Evolutionary conservation across 2,888 invertebrate species (phyloP).

Genomic region (Julus scandinavius): DNA sequence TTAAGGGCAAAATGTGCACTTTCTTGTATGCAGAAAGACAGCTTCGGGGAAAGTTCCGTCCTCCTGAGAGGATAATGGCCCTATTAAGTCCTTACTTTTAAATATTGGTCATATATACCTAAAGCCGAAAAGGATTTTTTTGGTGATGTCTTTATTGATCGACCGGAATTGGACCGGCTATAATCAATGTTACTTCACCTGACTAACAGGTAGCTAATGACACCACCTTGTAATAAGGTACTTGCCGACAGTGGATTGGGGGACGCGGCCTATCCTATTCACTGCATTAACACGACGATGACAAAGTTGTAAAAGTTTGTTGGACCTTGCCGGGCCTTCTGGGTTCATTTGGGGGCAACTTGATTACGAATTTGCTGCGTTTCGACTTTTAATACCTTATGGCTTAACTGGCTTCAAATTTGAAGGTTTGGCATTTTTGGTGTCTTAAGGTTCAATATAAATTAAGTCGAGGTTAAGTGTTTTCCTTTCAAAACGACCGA

Average conservation of each 20-base stretch:
- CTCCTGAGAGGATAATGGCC: conserved; percentile 5
- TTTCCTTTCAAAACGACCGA: neutral
- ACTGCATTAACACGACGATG: conserved; percentile 33
- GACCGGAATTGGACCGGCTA: conserved; percentile 9
- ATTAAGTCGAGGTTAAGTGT: neutral
- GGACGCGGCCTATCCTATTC: neutral
- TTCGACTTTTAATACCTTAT: neutral
- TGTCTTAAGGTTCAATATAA: neutral
- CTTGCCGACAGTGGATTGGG: conserved; percentile 12
- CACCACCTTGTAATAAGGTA: neutral
- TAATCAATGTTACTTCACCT: conserved; percentile 22
- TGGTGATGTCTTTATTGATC: neutral
- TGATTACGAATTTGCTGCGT: neutral
- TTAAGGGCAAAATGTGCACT: neutral
- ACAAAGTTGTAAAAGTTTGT: conserved; percentile 41
- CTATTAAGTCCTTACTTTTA: conserved; percentile 10
- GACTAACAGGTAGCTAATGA: conserved; percentile 49
- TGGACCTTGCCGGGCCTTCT: conserved; percentile 1
- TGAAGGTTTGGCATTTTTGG: neutral
- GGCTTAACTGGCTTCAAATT: neutral
- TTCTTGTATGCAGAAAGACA: neutral
- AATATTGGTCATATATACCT: neutral
- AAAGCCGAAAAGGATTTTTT: neutral
- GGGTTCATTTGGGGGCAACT: neutral
- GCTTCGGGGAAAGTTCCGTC: neutral